Conservation (phyloP, 2,888 invertebrate species). For the Pherbina coryleti region DNA sequence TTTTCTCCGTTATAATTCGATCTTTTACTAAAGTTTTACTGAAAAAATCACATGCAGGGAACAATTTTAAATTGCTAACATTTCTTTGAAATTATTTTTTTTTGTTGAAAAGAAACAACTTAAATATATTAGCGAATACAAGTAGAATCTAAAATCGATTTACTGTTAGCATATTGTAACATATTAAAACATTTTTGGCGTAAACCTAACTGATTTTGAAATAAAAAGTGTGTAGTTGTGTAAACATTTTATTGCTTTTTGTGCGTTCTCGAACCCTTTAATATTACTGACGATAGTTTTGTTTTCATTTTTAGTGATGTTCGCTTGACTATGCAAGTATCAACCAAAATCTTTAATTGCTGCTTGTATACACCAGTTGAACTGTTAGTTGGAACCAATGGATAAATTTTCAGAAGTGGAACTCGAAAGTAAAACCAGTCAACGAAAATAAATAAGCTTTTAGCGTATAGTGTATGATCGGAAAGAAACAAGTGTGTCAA, state of each 20-base stretch:
- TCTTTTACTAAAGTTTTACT: background rate
- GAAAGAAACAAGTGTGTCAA: too few relatives aligned
- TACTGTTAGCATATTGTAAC: constrained; percentile 29
- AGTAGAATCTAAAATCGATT: constrained; percentile 20
- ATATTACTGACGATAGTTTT: too few relatives aligned
- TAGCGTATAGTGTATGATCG: too few relatives aligned
- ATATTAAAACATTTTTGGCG: constrained; percentile 14
- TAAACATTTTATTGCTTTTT: background rate
- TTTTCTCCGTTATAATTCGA: background rate
- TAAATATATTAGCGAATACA: constrained; percentile 13
- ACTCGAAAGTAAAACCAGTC: too few relatives aligned
- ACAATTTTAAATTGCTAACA: constrained; percentile 41
- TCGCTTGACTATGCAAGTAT: too few relatives aligned
- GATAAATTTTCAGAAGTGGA: too few relatives aligned
- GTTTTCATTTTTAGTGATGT: too few relatives aligned
- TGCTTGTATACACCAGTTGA: too few relatives aligned
- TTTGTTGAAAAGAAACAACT: background rate
- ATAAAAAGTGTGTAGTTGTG: constrained; percentile 26
- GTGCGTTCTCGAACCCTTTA: background rate
- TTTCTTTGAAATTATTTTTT: constrained; percentile 12
- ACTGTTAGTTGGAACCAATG: too few relatives aligned
- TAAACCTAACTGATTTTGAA: constrained; percentile 26
- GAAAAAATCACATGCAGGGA: constrained; percentile 38
- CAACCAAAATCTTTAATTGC: too few relatives aligned
- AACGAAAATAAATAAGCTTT: too few relatives aligned